Base-by-base conservation (phyloP, 2,113 vertebrate species). In the Boleophthalmus pectinirostris region DNA sequence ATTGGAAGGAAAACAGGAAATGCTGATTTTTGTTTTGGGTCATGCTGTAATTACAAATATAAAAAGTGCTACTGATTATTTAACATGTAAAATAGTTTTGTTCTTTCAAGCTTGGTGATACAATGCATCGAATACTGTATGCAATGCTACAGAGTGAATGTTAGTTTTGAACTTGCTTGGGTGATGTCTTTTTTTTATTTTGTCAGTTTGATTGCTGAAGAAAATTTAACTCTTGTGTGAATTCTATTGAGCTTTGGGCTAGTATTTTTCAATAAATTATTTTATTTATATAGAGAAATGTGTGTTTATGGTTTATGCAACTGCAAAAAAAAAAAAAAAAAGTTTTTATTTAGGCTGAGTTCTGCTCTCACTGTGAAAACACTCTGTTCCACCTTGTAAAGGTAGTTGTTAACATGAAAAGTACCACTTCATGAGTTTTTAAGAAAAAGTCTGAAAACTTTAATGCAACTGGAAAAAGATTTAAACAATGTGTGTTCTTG, bases 201-300 rank as follows among this genome's bases (percentile, higher is more conserved):
- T 18, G 54, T 67, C 0, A 68, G 68, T 69, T 20, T 67, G 24
- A 16, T 65, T 16, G 73, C 25, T 58, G 58, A 53, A 33, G n/a
- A 60, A 54, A 1, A 1, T 58, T 0, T 1, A n/a, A 10, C 14
- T 70, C 12, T 33, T 33, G 20, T 33, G 29, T 57, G 21, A 38
- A 7, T 67, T 61, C 45, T 47, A 70, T 67, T 83, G 74, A 70
- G 49, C 63, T 76, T 74, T 54, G n/a, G 15, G 8, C 1, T 61
- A 18, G 24, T 86, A 86, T 85, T 90, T 82, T 74, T 68, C 29
- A 18, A 61, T 33, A 33, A 29, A 61, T 74, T 83, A 69, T 85
- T 87, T 83, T 88, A 85, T 84, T 78, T 86, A 58, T 46, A 13
- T 43, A 10, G 16, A n/a, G 10, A 5, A 12, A 12, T 12, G 2